Conservation (phyloP, 2,797 vertebrate genomes). For the Chromobotia macracanthus region DNA sequence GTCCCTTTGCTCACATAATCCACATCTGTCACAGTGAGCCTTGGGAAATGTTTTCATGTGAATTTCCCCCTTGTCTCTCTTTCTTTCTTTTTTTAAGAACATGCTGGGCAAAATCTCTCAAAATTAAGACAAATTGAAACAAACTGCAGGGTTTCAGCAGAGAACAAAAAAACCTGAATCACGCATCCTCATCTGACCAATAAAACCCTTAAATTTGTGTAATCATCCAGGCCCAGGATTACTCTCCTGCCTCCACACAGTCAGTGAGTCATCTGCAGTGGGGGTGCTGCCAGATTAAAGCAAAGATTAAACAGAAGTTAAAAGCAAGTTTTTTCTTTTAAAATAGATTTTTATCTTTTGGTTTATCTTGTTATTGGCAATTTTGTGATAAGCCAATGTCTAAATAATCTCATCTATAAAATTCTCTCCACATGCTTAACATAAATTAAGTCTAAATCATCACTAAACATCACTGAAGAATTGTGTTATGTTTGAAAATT, state of each 20-base stretch:
- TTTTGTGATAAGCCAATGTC: background rate
- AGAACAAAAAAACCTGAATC: slow-evolving; percentile 11
- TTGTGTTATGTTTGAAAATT: background rate
- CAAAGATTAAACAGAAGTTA: background rate
- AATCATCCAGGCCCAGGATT: background rate
- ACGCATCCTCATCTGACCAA: background rate
- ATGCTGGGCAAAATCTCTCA: background rate
- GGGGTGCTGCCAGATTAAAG: background rate
- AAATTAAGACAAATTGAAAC: slow-evolving; percentile 17
- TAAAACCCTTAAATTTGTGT: background rate
- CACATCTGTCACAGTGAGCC: background rate
- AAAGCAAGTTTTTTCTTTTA: background rate
- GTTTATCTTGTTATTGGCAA: background rate
- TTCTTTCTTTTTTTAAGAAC: background rate
- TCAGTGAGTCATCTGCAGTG: background rate
- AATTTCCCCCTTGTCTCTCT: background rate
- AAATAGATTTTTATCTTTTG: background rate
- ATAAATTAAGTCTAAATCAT: background rate
- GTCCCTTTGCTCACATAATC: background rate
- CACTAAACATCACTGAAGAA: background rate
- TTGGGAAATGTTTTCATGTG: slow-evolving; percentile 9
- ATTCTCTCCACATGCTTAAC: background rate
- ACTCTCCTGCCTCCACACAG: background rate
- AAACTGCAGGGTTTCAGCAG: slow-evolving; percentile 2
- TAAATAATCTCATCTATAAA: slow-evolving; percentile 10